Evolutionary conservation across 2,113 vertebrate genomes (phyloP).

Genomic region (Macaca nemestrina): DNA sequence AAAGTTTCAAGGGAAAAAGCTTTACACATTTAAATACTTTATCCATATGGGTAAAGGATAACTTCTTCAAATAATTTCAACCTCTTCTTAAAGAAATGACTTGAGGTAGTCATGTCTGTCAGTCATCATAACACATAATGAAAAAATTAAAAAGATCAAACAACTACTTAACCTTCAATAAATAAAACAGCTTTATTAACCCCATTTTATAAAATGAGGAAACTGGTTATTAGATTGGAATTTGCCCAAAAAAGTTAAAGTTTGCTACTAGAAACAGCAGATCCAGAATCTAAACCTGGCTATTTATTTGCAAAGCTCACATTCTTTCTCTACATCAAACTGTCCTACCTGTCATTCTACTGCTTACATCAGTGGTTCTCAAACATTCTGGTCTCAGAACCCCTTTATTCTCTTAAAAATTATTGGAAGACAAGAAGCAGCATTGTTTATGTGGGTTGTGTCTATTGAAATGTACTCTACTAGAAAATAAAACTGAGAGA

Average conservation of each 20-base stretch:
- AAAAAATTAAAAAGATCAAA: not conserved
- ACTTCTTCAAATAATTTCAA: not conserved
- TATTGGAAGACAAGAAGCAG: not conserved
- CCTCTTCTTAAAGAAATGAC: not conserved
- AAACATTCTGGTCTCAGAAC: too few relatives aligned
- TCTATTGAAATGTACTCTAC: not conserved
- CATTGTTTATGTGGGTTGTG: not conserved
- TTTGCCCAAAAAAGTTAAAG: not conserved
- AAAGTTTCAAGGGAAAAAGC: slow-evolving; percentile 4
- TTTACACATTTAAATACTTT: not conserved
- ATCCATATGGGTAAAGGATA: not conserved
- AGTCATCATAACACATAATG: not conserved
- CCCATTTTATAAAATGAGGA: not conserved
- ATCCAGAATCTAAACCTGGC: not conserved
- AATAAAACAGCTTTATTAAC: not conserved
- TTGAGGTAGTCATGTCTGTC: not conserved
- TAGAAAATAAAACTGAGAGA: not conserved
- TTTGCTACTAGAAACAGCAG: not conserved
- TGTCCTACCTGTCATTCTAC: rapidly evolving
- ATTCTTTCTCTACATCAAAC: too few relatives aligned
- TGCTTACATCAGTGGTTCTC: not conserved
- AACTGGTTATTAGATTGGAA: not conserved
- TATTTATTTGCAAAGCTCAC: rapidly evolving
- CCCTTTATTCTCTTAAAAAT: not conserved
- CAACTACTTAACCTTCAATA: not conserved